Percentiles rank a stretch among this genome's conserved stretches.
phyloP scores from a whole-genome alignment of 2,797 vertebrate species.

The Brachymystax lenok region DNA sequence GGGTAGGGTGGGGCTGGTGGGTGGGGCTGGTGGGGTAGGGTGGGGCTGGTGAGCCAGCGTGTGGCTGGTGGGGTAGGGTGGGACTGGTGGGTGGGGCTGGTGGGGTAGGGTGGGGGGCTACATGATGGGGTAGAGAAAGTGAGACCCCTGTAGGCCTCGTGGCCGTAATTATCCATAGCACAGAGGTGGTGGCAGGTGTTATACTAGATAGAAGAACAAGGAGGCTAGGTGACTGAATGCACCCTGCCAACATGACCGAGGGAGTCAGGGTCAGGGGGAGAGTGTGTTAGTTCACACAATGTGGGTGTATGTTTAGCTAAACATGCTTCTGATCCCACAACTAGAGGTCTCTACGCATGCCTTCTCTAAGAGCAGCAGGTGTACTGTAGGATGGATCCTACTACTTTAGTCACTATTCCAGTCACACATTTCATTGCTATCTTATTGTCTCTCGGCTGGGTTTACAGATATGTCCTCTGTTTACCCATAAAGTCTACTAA shows the following conservation, averaged over 20 bases:
- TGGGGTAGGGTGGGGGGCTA: conserved; percentile 3
- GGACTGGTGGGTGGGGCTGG: too few relatives aligned
- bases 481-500: background rate
- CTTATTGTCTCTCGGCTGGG: too few relatives aligned
- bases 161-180: conserved; percentile 83
- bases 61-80: too few relatives aligned
- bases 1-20: conserved; percentile 86
- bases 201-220: conserved; percentile 50
- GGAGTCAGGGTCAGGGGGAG: conserved; percentile 6
- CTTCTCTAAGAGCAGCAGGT: background rate
- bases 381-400: background rate
- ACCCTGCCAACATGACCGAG: background rate
- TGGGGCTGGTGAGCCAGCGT: conserved; percentile 78
- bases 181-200: conserved; percentile 76
- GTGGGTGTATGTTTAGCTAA: background rate
- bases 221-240: conserved; percentile 4
- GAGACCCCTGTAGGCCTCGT: conserved; percentile 78
- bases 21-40: conserved; percentile 82
- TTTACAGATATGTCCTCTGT: too few relatives aligned
- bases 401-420: background rate
- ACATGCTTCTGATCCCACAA: background rate
- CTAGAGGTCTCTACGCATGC: background rate
- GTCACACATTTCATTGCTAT: background rate
- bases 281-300: background rate
- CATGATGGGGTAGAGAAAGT: conserved; percentile 67